Evolutionary conservation across 1,140 invertebrate species (phyloP).

Genomic region (Matsumurasca onukii): DNA sequence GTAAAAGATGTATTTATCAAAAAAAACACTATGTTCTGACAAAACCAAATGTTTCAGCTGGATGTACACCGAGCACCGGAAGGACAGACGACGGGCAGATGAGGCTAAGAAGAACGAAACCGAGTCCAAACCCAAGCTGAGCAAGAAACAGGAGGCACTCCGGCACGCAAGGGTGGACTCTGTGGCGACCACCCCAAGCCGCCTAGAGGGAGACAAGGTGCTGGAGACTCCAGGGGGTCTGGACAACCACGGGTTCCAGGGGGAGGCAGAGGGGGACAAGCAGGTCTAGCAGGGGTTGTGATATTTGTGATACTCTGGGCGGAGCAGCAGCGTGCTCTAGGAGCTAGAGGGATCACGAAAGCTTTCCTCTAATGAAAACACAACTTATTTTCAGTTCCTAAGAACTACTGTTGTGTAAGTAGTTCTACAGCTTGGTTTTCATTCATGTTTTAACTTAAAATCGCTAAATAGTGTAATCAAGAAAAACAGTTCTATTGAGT

Average conservation of each 20-base stretch:
- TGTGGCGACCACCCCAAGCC: constrained; percentile 8
- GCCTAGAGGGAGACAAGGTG: background rate
- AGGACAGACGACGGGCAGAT: constrained; percentile 45
- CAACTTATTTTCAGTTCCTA: no score
- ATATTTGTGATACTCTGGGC: no score
- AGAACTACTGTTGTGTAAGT: no score
- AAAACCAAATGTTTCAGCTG: constrained; percentile 52
- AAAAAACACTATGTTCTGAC: background rate
- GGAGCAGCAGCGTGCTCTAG: no score
- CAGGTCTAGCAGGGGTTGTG: no score
- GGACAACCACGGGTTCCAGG: constrained; percentile 12
- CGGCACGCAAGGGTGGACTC: background rate
- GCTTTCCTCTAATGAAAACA: no score
- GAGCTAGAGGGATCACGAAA: no score
- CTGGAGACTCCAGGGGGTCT: background rate
- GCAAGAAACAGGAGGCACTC: background rate
- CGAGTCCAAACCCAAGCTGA: constrained; percentile 22
- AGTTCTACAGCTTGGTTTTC: no score
- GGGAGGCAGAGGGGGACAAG: no score
- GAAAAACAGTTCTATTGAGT: no score
- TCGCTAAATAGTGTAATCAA: no score
- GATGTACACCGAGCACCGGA: constrained; percentile 58
- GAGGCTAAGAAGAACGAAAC: constrained; percentile 38
- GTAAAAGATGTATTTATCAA: background rate
- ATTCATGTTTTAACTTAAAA: no score